Base-by-base conservation (phyloP, 1,140 invertebrate species). In the Sitodiplosis mosellana region DNA sequence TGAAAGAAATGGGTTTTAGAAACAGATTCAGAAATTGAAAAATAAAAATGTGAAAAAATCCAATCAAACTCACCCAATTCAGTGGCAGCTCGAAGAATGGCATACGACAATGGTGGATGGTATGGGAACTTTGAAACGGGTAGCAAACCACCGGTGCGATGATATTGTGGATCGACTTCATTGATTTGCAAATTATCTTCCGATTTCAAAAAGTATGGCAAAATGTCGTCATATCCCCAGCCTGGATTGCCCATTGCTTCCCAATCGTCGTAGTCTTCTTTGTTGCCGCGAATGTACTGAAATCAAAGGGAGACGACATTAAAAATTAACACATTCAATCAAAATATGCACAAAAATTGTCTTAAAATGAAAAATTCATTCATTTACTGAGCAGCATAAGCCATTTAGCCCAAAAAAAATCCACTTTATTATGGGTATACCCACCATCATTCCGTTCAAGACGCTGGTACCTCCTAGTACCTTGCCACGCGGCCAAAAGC, bases 371-470 rank as follows among this genome's bases (percentile, higher is more conserved):
- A n/a, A n/a, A n/a, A n/a, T n/a, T n/a, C n/a, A n/a, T n/a, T n/a
- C n/a, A n/a, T n/a, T n/a, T n/a, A n/a, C n/a, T n/a, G n/a, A n/a
- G n/a, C n/a, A n/a, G n/a, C n/a, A n/a, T n/a, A n/a, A n/a, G n/a
- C n/a, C n/a, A n/a, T n/a, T n/a, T n/a, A n/a, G n/a, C n/a, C n/a
- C n/a, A n/a, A n/a, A n/a, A n/a, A n/a, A n/a, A n/a, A n/a, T n/a
- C n/a, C n/a, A n/a, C n/a, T n/a, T n/a, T n/a, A n/a, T n/a, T n/a
- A n/a, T n/a, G n/a, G n/a, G n/a, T n/a, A n/a, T n/a, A n/a, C n/a
- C n/a, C n/a, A n/a, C n/a, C 67, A 90, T 90, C 91, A 97, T 96
- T 2, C 89, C 90, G 62, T 97, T 97, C 66, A 97, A 77, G 0
- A 90, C 87, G 21, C 88, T 91, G 1, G 87, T 93, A 2, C 92